Conservation (phyloP, 1,140 invertebrate species). For the Panagrolaimus sp. region DNA sequence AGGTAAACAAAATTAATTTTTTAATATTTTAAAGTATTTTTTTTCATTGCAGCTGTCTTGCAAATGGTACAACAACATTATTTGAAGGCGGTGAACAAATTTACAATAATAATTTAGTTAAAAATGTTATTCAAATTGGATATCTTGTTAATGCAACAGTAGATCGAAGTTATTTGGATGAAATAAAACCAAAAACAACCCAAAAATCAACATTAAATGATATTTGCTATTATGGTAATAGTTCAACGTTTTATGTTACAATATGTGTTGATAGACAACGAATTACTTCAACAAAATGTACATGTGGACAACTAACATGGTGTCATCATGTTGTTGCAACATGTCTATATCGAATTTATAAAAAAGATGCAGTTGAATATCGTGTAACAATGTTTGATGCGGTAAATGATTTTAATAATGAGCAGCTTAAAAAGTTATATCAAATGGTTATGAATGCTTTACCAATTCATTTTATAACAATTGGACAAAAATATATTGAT, state of each 20-base stretch:
- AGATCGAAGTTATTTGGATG: slow-evolving; percentile 23
- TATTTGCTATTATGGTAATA: slow-evolving; percentile 6
- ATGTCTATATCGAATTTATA: slow-evolving; percentile 89
- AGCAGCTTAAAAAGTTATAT: slow-evolving; percentile 93
- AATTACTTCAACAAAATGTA: slow-evolving; percentile 95
- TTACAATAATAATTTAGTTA: slow-evolving; percentile 77
- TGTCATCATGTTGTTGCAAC: slow-evolving; percentile 97
- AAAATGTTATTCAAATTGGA: slow-evolving; percentile 84
- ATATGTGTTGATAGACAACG: slow-evolving; percentile 60
- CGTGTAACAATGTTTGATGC: slow-evolving; percentile 95
- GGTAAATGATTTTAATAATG: slow-evolving; percentile 79
- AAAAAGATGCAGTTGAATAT: slow-evolving; percentile 82
- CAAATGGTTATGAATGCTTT: slow-evolving; percentile 98
- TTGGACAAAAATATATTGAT: slow-evolving; percentile 88
- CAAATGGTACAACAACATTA: slow-evolving; percentile 92
- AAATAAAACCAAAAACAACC: slow-evolving; percentile 16
- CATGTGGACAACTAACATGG: slow-evolving; percentile 88
- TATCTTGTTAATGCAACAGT: slow-evolving; percentile 42
- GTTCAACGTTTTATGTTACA: slow-evolving; percentile 35
- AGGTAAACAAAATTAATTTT: too few species aligned
- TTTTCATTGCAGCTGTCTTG: slow-evolving; percentile 72
- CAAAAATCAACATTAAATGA: slow-evolving; percentile 9
- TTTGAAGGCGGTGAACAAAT: slow-evolving; percentile 86
- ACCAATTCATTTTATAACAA: slow-evolving; percentile 88
- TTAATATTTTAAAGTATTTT: too few species aligned